Evolutionary conservation across 2,113 vertebrate species (phyloP).

Genomic region (Paralichthys olivaceus): DNA sequence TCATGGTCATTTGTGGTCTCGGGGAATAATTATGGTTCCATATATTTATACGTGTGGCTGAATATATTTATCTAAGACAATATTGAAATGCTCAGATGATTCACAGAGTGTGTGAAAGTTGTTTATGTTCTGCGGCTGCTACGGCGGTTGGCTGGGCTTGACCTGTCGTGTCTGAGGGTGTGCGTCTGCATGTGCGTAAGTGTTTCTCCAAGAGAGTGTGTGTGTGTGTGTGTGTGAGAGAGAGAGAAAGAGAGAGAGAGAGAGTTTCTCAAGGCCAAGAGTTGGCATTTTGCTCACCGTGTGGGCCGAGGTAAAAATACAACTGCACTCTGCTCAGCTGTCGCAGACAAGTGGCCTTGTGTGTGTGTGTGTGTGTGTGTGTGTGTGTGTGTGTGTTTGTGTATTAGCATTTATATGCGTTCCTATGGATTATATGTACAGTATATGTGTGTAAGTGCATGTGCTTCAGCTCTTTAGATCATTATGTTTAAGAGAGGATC

Average conservation of each 20-base stretch:
- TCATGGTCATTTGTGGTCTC: conserved; percentile 73
- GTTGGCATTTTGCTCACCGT: conserved; percentile 77
- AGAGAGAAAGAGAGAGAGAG: conserved; percentile 10
- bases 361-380: conserved; percentile 33
- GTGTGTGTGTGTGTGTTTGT: conserved; percentile 25
- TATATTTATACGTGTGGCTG: conserved; percentile 75
- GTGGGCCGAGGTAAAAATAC: conserved; percentile 80
- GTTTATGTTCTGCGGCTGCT: conserved; percentile 79
- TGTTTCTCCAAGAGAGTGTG: conserved; percentile 22
- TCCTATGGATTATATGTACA: conserved; percentile 14
- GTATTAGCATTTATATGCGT: background rate
- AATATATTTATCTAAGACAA: conserved; percentile 81
- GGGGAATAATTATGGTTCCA: conserved; percentile 72
- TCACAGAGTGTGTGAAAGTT: conserved; percentile 79
- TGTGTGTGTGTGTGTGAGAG: conserved; percentile 19
- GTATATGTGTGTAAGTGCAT: background rate
- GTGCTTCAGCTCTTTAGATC: conserved; percentile 24
- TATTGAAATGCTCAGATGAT: conserved; percentile 77
- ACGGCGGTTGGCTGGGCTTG: conserved; percentile 65
- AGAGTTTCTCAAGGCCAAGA: conserved; percentile 73
- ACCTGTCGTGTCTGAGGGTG: conserved; percentile 73
- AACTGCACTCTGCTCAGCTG: conserved; percentile 71
- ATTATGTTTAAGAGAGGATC: conserved; percentile 23
- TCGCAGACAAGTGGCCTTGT: conserved; percentile 49
- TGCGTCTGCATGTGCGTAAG: conserved; percentile 58